phyloP scores from a whole-genome alignment of 2,113 vertebrate genomes.

The Pseudolaguvia tuberculata region DNA sequence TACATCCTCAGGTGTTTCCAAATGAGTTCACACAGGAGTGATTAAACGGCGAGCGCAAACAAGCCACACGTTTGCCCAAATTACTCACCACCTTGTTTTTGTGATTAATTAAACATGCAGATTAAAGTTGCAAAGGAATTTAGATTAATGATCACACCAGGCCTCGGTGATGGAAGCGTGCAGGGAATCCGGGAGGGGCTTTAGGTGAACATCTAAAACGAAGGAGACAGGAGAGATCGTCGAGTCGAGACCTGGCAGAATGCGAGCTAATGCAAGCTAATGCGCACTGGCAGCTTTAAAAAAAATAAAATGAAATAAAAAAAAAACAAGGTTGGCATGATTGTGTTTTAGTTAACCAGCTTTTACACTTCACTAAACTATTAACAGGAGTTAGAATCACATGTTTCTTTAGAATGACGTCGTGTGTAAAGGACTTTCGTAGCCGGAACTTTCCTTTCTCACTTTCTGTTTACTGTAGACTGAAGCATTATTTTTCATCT shows the following conservation, averaged over 20 bases:
- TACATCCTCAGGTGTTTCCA: constrained; percentile 91
- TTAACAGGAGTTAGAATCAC: too few species aligned
- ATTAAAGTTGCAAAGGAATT: constrained; percentile 94
- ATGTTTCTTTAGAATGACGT: too few species aligned
- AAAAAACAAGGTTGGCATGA: constrained; percentile 60
- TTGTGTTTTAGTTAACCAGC: background rate
- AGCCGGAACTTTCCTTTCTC: too few species aligned
- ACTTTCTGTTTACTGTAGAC: too few species aligned
- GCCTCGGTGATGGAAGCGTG: constrained; percentile 84
- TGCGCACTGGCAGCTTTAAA: constrained; percentile 81
- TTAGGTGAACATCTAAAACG: constrained; percentile 80
- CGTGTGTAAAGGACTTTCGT: too few species aligned
- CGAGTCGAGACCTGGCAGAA: constrained; percentile 74
- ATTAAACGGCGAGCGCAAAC: constrained; percentile 86
- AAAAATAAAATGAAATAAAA: constrained; percentile 55
- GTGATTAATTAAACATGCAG: constrained; percentile 95
- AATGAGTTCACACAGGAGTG: constrained; percentile 85
- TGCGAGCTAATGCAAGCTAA: constrained; percentile 81
- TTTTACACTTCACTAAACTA: constrained; percentile 3
- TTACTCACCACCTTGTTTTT: constrained; percentile 90
- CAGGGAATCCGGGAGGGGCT: constrained; percentile 74
- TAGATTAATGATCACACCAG: constrained; percentile 86
- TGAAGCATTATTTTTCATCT: too few species aligned
- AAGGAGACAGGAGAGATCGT: constrained; percentile 81
- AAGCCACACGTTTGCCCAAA: constrained; percentile 84